Percentiles rank a stretch among this genome's conserved stretches.
Evolutionary conservation across 2,113 vertebrate species (phyloP).

Genomic region (Dipodomys spectabilis): DNA sequence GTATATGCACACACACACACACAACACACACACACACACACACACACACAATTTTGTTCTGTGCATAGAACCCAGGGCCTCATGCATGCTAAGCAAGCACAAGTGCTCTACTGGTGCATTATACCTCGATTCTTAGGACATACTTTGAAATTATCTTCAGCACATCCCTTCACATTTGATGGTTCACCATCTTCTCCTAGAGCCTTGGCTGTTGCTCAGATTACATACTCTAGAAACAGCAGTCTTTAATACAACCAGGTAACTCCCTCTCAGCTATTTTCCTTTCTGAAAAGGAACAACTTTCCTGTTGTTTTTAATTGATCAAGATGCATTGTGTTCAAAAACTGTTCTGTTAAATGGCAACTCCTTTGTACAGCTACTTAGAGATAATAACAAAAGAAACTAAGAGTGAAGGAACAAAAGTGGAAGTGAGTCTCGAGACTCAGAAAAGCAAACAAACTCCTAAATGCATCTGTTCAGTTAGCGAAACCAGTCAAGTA

Average conservation of each 20-base stretch:
- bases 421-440: neutral
- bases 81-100: neutral
- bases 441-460: neutral
- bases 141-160: neutral
- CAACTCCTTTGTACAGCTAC: too few species aligned
- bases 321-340: too few species aligned
- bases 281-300: neutral
- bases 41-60: too few species aligned
- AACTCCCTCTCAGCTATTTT: neutral
- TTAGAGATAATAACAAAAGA: too few species aligned
- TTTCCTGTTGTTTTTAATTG: neutral
- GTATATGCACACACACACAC: too few species aligned
- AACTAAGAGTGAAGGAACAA: neutral
- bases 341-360: too few species aligned
- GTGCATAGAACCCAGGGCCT: neutral
- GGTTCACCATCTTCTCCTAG: neutral
- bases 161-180: rapidly evolving
- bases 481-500: neutral
- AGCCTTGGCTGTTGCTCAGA: too few species aligned
- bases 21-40: too few species aligned
- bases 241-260: neutral
- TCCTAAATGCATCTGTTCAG: neutral
- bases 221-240: neutral
- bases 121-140: neutral
- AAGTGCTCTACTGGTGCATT: neutral